Conservation (phyloP, 1,140 invertebrate genomes). For the Drosophila pachea region DNA sequence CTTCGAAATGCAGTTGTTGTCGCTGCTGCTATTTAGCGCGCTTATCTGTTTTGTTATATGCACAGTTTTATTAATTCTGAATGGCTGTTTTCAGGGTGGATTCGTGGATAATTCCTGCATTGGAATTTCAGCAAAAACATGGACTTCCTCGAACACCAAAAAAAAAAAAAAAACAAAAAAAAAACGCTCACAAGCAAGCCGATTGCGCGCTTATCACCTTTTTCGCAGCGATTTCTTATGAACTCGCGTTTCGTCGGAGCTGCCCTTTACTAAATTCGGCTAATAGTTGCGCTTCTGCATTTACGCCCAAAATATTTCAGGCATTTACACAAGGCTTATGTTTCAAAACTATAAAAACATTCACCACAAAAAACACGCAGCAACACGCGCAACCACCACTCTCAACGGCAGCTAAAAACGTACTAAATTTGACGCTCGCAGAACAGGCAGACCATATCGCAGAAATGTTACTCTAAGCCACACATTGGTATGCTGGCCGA, state of each 20-base stretch:
- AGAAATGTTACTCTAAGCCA: background rate
- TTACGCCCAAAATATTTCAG: constrained; percentile 21
- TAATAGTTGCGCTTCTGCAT: constrained; percentile 11
- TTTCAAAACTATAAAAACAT: constrained; percentile 43
- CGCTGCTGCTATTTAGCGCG: constrained; percentile 56
- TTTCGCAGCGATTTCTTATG: constrained; percentile 36
- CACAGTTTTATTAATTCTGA: constrained; percentile 54
- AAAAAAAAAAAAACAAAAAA: constrained; percentile 16
- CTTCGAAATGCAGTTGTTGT: constrained; percentile 13
- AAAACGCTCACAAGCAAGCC: constrained; percentile 18
- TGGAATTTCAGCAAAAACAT: constrained; percentile 58
- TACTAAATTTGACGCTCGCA: constrained; percentile 35
- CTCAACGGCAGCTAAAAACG: constrained; percentile 40
- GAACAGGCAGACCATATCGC: constrained; percentile 18
- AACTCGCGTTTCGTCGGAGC: constrained; percentile 32
- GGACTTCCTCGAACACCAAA: constrained; percentile 34
- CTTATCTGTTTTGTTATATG: constrained; percentile 58
- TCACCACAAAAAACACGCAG: constrained; percentile 22
- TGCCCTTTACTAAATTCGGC: constrained; percentile 26
- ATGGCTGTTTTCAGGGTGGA: constrained; percentile 42
- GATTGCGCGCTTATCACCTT: constrained; percentile 54
- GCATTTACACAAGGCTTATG: constrained; percentile 32
- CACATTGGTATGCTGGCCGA: background rate
- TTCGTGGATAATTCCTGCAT: constrained; percentile 49
- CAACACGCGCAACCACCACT: constrained; percentile 30